Evolutionary conservation across 2,113 vertebrate species (phyloP).

Genomic region (Tursiops truncatus): DNA sequence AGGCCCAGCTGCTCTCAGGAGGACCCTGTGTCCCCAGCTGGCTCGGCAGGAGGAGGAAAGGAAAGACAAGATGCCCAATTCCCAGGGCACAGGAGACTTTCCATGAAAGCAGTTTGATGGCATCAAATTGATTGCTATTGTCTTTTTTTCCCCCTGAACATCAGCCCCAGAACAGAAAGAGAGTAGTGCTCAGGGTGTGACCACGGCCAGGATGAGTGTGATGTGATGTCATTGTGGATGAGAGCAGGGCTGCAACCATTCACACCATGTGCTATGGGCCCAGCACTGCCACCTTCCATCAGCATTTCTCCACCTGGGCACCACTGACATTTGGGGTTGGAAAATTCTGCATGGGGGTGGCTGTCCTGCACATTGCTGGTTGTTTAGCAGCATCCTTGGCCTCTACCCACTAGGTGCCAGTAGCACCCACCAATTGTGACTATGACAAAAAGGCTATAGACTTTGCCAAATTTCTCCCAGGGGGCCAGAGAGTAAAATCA

Average conservation of each 20-base stretch:
- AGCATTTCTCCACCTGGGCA: fast-evolving
- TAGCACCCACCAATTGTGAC: not conserved
- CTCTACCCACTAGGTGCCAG: not conserved
- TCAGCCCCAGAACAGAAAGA: not conserved
- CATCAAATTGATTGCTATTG: not conserved
- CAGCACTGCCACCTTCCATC: fast-evolving
- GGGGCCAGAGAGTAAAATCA: not conserved
- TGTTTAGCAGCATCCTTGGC: not conserved
- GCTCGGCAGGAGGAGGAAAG: not conserved
- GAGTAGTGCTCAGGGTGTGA: fast-evolving
- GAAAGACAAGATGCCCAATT: not conserved
- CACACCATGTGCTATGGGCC: fast-evolving
- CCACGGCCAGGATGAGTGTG: fast-evolving
- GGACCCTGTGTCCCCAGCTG: not conserved
- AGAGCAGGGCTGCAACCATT: fast-evolving
- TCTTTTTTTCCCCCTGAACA: not conserved
- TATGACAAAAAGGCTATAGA: not conserved
- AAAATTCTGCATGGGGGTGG: fast-evolving
- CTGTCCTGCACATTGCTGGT: fast-evolving
- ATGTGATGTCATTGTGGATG: fast-evolving
- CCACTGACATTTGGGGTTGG: fast-evolving
- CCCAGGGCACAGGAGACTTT: not conserved
- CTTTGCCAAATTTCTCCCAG: fast-evolving
- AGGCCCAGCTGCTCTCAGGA: not conserved
- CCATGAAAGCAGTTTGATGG: not conserved